phyloP scores from a whole-genome alignment of 2,113 vertebrate genomes.

The Lophius piscatorius region DNA sequence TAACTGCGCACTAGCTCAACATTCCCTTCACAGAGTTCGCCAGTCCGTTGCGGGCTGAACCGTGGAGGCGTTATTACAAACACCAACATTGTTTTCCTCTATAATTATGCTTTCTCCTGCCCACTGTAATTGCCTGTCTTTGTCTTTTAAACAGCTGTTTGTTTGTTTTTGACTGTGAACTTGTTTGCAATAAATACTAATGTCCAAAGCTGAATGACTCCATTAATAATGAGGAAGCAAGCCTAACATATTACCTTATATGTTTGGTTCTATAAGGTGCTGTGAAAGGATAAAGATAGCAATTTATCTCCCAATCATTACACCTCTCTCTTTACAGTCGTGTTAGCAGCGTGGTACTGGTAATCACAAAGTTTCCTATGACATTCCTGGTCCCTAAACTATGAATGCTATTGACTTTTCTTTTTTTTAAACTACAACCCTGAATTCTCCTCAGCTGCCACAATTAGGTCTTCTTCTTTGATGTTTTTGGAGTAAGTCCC shows the following conservation, averaged over 20 bases:
- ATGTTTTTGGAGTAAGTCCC: too few relatives aligned
- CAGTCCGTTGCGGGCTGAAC: constrained; percentile 36
- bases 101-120: constrained; percentile 60
- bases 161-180: constrained; percentile 17
- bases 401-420: too few relatives aligned
- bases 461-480: too few relatives aligned
- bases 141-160: constrained; percentile 38
- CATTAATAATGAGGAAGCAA: constrained; percentile 14
- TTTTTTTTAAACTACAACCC: not conserved
- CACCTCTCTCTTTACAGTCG: not conserved
- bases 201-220: constrained; percentile 19
- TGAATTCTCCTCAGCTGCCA: not conserved
- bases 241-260: not conserved
- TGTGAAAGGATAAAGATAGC: not conserved
- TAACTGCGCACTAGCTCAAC: constrained; percentile 54
- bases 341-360: not conserved
- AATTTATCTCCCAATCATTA: not conserved
- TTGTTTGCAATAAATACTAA: not conserved
- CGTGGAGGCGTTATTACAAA: constrained; percentile 22
- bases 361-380: not conserved
- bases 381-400: not conserved
- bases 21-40: constrained; percentile 36
- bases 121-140: constrained; percentile 59
- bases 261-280: not conserved
- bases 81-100: constrained; percentile 44